Conservation (phyloP, 2,113 vertebrate species). For the human (Homo sapiens) region DNA sequence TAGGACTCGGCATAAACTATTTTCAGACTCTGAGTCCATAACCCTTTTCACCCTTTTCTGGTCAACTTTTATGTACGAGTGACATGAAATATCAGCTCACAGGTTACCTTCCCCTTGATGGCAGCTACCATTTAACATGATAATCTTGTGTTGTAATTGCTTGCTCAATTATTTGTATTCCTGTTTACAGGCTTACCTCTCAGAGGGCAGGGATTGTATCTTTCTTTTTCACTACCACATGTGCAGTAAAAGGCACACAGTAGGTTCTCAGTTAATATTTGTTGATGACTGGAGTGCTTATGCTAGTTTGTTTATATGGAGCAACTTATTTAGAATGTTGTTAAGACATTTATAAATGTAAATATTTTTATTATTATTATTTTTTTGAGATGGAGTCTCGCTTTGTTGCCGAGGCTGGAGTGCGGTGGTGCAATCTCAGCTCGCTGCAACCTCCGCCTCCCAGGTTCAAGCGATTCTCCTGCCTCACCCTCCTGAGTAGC, state of each 20-base stretch:
- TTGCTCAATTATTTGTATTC: not conserved
- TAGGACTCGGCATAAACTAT: not conserved
- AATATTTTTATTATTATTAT: too few species aligned
- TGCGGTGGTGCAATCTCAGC: accelerated
- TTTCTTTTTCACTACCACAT: not conserved
- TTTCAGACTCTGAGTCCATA: not conserved
- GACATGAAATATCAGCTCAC: too few species aligned
- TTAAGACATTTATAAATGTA: not conserved
- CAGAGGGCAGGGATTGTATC: not conserved
- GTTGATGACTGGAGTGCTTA: not conserved
- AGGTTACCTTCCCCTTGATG: accelerated
- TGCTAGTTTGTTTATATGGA: not conserved
- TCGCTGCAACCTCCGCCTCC: too few species aligned
- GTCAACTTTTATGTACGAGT: accelerated
- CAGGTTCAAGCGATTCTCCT: too few species aligned
- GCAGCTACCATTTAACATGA: accelerated
- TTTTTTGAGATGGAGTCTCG: too few species aligned
- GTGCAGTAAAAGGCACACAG: not conserved
- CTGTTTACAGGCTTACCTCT: not conserved
- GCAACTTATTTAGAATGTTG: not conserved
- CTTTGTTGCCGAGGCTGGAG: too few species aligned
- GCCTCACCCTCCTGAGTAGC: too few species aligned
- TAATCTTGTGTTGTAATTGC: accelerated
- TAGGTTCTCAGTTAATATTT: not conserved
- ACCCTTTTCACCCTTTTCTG: not conserved